Conservation (phyloP, 2,888 invertebrate genomes). For the Ferdinandea cuprea region DNA sequence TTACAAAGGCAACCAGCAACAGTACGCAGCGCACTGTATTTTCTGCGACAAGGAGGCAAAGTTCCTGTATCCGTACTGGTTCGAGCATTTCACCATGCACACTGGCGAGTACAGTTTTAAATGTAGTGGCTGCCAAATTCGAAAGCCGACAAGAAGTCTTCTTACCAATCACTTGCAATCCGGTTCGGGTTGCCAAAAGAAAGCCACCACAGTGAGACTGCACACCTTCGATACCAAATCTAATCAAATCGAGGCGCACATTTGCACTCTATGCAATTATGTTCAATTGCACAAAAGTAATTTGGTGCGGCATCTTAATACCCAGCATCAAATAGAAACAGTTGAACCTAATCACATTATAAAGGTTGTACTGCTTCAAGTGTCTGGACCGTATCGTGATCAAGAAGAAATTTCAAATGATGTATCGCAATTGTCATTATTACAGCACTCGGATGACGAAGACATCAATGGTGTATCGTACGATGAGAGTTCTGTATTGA, state of each 20-base stretch:
- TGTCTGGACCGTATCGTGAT: constrained; percentile 52
- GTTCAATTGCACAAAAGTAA: constrained; percentile 87
- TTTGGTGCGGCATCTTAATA: constrained; percentile 85
- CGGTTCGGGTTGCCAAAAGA: constrained; percentile 70
- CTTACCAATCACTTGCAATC: constrained; percentile 75
- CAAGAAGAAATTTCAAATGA: constrained; percentile 34
- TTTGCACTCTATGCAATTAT: constrained; percentile 89
- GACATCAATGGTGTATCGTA: constrained; percentile 4
- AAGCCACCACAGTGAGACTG: constrained; percentile 68
- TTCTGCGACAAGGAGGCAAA: constrained; percentile 78
- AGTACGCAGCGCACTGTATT: constrained; percentile 77
- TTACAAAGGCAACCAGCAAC: constrained; percentile 76
- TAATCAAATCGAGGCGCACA: constrained; percentile 83
- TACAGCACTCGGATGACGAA: constrained; percentile 55
- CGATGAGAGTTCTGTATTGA: constrained; percentile 53
- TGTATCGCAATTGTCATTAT: constrained; percentile 38
- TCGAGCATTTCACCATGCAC: constrained; percentile 90
- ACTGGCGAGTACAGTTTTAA: constrained; percentile 90
- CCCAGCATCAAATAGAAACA: constrained; percentile 76
- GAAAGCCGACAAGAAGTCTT: constrained; percentile 77
- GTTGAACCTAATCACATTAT: constrained; percentile 75
- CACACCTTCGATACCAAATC: constrained; percentile 74
- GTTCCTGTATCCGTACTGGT: constrained; percentile 78
- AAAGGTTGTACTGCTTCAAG: constrained; percentile 75
- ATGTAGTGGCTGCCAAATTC: constrained; percentile 85